Evolutionary conservation across 37 sponge, comb jelly and placozoan genomes (phyloP), one percentile per base, ranked within the genome.

Genomic region (Hormiphora californensis): DNA sequence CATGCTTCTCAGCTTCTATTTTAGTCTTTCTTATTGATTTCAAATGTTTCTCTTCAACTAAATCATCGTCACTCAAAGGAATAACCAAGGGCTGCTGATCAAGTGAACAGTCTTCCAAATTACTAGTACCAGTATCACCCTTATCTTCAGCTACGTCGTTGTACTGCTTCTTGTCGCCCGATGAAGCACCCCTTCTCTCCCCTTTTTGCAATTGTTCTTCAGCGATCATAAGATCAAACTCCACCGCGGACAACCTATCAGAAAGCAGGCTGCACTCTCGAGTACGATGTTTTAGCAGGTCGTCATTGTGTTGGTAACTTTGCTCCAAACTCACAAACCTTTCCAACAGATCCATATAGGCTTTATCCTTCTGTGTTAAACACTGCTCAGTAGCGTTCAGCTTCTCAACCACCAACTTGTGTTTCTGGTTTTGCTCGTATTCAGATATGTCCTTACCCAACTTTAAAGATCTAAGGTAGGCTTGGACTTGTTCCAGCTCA

Each of bases 301-400:
- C 37, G 67, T 65, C 35, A 35, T 36, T 21, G 8, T 65, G 38
- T 33, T 65, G 38, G 37, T 28, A 65, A 2, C 67, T 65, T 34
- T 65, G 21, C 37, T 65, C 67, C 37, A 65, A 65, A 25, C 38
- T 36, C 37, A 65, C 67, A 33, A 65, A 65, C 67, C 67, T 11
- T 28, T 65, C 67, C 67, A 65, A 17, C 67, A 65, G 67, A 17
- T 65, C 67, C 67, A 65, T 65, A 17, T 65, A 65, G 9, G 67
- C 67, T 19, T 57, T 25, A 30, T 57, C 61, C 61, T 57, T 57
- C 61, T 57, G 9, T 12, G n/a, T 57, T 30, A 57, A 57, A 33
- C 37, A 33, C 38, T 27, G 32, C 67, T 65, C 67, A 3, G 67
- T 65, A 17, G 32, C 35, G 37, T 65, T 28, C 2, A 65, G 67